Conservation (phyloP, 2,113 vertebrate genomes). For the Dicerorhinus sumatrensis region DNA sequence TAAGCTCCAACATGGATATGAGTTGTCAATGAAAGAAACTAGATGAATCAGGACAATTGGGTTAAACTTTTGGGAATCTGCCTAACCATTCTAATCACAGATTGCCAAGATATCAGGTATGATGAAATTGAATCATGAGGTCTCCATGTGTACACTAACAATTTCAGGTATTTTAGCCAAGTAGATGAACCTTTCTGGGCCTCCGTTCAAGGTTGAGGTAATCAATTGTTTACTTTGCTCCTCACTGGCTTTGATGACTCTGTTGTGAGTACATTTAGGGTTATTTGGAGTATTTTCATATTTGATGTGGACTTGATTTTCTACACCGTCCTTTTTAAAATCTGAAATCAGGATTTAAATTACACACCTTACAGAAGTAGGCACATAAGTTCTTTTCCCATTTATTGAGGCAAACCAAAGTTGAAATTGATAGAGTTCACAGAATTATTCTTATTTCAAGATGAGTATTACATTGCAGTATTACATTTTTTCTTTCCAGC, state of each 20-base stretch:
- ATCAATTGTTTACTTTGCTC: slow-evolving; percentile 48
- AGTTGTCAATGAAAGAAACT: slow-evolving; percentile 20
- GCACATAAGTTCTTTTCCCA: slow-evolving; percentile 14
- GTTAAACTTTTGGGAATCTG: slow-evolving; percentile 35
- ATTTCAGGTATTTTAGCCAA: slow-evolving; percentile 42
- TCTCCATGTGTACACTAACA: slow-evolving; percentile 47
- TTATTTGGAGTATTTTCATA: slow-evolving; percentile 51
- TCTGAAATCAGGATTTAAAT: slow-evolving; percentile 45
- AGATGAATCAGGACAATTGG: slow-evolving; percentile 15
- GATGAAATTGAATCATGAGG: slow-evolving; percentile 24
- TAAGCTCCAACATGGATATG: neutral
- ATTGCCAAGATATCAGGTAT: slow-evolving; percentile 18
- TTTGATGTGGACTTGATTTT: slow-evolving; percentile 49
- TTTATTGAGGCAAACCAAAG: slow-evolving; percentile 5
- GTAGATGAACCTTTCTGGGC: neutral
- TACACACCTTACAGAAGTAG: neutral
- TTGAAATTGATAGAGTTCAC: slow-evolving; percentile 22
- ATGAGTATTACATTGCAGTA: neutral
- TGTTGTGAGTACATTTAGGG: slow-evolving; percentile 2
- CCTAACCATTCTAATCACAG: neutral
- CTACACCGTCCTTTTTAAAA: neutral
- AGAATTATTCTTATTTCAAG: neutral
- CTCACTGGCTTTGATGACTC: neutral
- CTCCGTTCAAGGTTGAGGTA: slow-evolving; percentile 16
- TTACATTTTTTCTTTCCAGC: neutral